Evolutionary conservation across 2,113 vertebrate genomes (phyloP).

Genomic region (Odocoileus hemionus): DNA sequence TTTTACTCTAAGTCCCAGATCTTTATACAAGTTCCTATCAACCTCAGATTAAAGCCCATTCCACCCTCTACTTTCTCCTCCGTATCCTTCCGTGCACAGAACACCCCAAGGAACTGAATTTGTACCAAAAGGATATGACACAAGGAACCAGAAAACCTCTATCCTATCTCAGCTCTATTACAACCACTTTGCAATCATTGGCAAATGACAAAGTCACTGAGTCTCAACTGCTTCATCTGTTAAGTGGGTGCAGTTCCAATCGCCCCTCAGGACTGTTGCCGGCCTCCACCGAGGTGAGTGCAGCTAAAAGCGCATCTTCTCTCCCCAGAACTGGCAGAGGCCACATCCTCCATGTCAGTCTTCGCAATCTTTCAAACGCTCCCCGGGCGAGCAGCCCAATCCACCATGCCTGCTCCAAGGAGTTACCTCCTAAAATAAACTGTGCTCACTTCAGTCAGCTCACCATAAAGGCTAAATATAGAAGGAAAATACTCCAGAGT

Average conservation of each 20-base stretch:
- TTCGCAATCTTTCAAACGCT: neutral
- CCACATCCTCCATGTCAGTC: neutral
- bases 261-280: neutral
- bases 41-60: neutral
- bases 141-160: neutral
- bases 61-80: neutral
- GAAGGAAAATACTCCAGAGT: neutral
- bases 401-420: neutral
- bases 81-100: neutral
- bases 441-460: neutral
- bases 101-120: neutral
- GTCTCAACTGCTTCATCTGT: neutral
- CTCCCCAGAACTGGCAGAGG: neutral
- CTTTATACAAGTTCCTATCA: neutral
- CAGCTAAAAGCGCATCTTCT: neutral
- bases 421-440: conserved; percentile 55
- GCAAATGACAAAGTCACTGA: rapidly evolving
- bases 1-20: neutral
- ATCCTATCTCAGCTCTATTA: neutral
- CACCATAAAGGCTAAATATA: conserved; percentile 10
- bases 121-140: neutral
- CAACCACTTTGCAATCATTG: neutral
- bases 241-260: neutral
- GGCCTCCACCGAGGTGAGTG: rapidly evolving
- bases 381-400: neutral